Conservation (phyloP, 2,888 invertebrate genomes). For the Panzeria rudis region DNA sequence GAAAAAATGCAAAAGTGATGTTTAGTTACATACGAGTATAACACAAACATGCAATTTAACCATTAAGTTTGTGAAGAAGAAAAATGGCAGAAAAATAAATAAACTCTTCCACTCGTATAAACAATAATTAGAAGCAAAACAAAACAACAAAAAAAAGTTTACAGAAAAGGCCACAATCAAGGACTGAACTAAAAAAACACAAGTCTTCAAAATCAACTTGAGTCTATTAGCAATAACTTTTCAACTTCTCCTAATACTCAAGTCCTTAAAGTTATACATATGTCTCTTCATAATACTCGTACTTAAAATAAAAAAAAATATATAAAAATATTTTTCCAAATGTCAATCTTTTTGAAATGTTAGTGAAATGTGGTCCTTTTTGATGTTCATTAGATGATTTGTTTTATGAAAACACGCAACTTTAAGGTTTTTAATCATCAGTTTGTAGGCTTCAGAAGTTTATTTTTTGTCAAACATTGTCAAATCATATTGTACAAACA, state of each 20-base stretch:
- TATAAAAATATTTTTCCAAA: constrained; percentile 32
- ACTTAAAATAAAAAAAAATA: not conserved
- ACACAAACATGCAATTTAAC: constrained; percentile 53
- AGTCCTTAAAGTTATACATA: not conserved
- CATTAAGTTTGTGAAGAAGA: constrained; percentile 42
- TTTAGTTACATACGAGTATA: constrained; percentile 17
- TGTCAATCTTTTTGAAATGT: constrained; percentile 50
- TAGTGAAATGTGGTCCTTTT: constrained; percentile 45
- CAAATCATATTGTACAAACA: not conserved
- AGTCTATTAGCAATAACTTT: not conserved
- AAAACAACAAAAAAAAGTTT: not conserved
- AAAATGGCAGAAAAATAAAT: constrained; percentile 7
- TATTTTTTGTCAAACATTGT: constrained; percentile 14
- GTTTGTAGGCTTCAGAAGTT: not conserved
- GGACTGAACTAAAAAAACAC: not conserved
- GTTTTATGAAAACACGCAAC: constrained; percentile 66
- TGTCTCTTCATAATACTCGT: not conserved
- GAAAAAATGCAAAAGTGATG: not conserved
- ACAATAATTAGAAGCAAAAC: constrained; percentile 31
- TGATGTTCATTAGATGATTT: constrained; percentile 49
- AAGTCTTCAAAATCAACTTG: not conserved
- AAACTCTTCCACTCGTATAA: constrained; percentile 9
- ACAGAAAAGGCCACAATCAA: not conserved
- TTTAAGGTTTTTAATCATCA: constrained; percentile 40
- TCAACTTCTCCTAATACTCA: not conserved